Evolutionary conservation across 2,888 invertebrate species (phyloP), one percentile per base, ranked within the genome.

Genomic region (Tinea trinotella): DNA sequence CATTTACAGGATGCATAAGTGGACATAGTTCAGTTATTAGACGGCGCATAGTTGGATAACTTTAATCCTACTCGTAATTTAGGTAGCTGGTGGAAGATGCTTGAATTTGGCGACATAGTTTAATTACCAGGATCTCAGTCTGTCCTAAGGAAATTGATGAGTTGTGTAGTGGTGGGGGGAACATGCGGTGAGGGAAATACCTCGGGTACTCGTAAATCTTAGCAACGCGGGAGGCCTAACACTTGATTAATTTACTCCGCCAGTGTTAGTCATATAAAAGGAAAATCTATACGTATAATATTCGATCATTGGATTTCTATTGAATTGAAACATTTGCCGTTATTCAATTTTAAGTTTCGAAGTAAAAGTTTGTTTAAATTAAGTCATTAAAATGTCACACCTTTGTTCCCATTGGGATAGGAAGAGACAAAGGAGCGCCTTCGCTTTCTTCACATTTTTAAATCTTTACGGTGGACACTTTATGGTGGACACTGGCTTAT

Each of bases 101-200:
- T 70, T 74, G 74, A 78, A 78, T 79, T 79, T 67, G 66, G 71
- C 61, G 69, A 72, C 71, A 77, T 76, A 77, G 76, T 83, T 83
- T 82, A 81, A 81, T 81, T 82, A 81, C 76, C 76, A 70, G 70
- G 68, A 75, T 75, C 76, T 74, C 73, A 66, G 69, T 71, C 66
- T 74, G 77, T 76, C 73, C 71, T 75, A 62, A 69, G 71, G 70
- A 74, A 81, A 82, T 82, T 80, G 78, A 82, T 83, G 82, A 80
- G 75, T 73, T 72, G 70, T 65, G 67, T 54, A 63, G 64, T 52
- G 60, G 59, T 52, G 56, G 54, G 57, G 52, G 46, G 12, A 48
- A 48, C 22, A 7, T 20, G 48, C 55, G 55, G 56, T 57, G 54
- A 55, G 52, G 55, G 59, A 59, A 61, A 52, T 19, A 58, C 53